phyloP scores from a whole-genome alignment of 2,888 invertebrate species.

The Tinea trinotella region DNA sequence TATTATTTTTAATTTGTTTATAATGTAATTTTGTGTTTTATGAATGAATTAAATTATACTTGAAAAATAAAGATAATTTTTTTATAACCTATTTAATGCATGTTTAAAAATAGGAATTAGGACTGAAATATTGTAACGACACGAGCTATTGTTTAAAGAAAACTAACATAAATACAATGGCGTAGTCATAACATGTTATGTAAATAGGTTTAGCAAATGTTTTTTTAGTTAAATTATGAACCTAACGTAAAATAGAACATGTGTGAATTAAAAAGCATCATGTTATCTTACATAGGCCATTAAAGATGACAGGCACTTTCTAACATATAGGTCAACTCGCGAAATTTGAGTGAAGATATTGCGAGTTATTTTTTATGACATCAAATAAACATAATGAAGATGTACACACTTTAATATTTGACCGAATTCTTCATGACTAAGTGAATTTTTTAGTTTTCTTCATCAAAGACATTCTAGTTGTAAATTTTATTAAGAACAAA shows the following conservation, averaged over 20 bases:
- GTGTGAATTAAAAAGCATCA: conserved; percentile 26
- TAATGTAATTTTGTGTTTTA: not conserved
- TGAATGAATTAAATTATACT: no score
- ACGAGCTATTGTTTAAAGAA: no score
- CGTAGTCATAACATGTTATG: not conserved
- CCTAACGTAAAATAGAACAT: conserved; percentile 16
- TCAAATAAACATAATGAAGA: conserved; percentile 10
- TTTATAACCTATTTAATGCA: no score
- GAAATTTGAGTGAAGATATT: conserved; percentile 17
- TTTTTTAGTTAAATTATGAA: not conserved
- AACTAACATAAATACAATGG: no score
- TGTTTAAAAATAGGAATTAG: no score
- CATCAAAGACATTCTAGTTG: not conserved
- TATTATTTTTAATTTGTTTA: not conserved
- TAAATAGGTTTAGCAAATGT: not conserved
- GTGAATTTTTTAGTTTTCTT: not conserved
- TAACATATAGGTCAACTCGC: conserved; percentile 37
- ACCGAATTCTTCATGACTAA: not conserved
- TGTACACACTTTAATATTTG: not conserved
- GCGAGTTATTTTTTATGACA: not conserved
- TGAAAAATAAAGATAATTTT: no score
- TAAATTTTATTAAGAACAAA: not conserved
- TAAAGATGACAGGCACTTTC: conserved; percentile 31
- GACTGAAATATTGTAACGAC: no score
- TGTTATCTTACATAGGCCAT: conserved; percentile 20